Evolutionary conservation across 2,797 vertebrate species (phyloP).

Genomic region (Nyctibius grandis): DNA sequence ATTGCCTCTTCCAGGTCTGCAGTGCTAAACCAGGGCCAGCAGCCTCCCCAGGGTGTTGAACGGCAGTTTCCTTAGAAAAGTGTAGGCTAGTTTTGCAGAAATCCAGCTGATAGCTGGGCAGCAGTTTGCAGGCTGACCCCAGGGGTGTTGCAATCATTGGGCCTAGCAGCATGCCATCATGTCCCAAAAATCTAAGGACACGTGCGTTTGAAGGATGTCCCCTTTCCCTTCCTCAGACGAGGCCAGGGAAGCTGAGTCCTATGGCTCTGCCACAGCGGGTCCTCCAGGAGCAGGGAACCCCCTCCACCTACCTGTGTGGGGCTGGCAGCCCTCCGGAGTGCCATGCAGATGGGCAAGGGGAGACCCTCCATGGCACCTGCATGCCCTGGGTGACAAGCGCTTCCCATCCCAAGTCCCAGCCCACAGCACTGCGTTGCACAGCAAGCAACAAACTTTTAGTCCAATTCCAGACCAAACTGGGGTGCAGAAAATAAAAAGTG

Average conservation of each 20-base stretch:
- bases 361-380: background rate
- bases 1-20: background rate
- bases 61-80: background rate
- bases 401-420: background rate
- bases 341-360: background rate
- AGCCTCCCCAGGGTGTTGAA: background rate
- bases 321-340: no score
- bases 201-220: accelerated
- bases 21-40: background rate
- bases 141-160: background rate
- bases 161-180: accelerated
- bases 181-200: background rate
- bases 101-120: background rate
- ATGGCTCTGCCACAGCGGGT: background rate
- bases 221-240: background rate
- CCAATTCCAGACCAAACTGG: background rate
- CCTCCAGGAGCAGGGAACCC: background rate
- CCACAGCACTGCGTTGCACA: background rate
- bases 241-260: background rate
- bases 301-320: background rate
- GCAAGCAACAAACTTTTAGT: background rate
- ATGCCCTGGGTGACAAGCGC: background rate
- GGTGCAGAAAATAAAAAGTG: background rate
- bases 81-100: background rate
- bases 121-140: background rate